A percentile compares a stretch with the other conserved stretches of the same genome.
Evolutionary conservation across 2,113 vertebrate species (phyloP).

Genomic region (Oreochromis aureus): DNA sequence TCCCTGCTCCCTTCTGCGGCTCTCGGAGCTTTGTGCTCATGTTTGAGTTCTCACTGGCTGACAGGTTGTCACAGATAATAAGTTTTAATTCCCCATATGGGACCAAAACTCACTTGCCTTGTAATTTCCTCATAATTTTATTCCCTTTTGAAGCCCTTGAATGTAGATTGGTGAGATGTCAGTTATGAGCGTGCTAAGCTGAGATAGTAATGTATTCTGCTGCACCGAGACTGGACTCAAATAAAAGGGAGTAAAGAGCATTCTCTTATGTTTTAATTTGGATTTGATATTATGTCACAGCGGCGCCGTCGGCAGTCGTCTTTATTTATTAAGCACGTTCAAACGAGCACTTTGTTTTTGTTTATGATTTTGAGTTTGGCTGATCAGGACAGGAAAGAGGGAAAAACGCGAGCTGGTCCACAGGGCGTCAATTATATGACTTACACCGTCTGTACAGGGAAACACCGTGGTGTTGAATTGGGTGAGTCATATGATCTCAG

Average conservation of each 20-base stretch:
- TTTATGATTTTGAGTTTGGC: background rate
- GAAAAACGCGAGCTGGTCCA: background rate
- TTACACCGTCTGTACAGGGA: background rate
- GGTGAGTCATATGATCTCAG: slow-evolving; percentile 40
- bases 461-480: background rate
- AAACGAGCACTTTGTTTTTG: background rate
- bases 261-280: slow-evolving; percentile 22
- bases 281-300: background rate
- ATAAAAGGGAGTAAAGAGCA: slow-evolving; percentile 25
- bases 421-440: background rate
- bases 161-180: slow-evolving; percentile 72
- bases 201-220: slow-evolving; percentile 46
- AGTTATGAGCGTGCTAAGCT: slow-evolving; percentile 47
- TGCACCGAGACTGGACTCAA: slow-evolving; percentile 33
- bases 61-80: slow-evolving; percentile 81
- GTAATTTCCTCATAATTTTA: slow-evolving; percentile 76
- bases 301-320: background rate
- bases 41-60: slow-evolving; percentile 71
- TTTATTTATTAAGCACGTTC: background rate
- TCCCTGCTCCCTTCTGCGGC: slow-evolving; percentile 41
- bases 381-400: background rate
- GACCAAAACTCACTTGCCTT: slow-evolving; percentile 71
- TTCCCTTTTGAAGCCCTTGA: slow-evolving; percentile 69
- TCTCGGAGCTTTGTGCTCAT: slow-evolving; percentile 60
- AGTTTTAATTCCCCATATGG: slow-evolving; percentile 75